Evolutionary conservation across 2,888 invertebrate genomes (phyloP), one percentile per base, ranked within the genome.

Genomic region (Meghimatium bilineatum): DNA sequence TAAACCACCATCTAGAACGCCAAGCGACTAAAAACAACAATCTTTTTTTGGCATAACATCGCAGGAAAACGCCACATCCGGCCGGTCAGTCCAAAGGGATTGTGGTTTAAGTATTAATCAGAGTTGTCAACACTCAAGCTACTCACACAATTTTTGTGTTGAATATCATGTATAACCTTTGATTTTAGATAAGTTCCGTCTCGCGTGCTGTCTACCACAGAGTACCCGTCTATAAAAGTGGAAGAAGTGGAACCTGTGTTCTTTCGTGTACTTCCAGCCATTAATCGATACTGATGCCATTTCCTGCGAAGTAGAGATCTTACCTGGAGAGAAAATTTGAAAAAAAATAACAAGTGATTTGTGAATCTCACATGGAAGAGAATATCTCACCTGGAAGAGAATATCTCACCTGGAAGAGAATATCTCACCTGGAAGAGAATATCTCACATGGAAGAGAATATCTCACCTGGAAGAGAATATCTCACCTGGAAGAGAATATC

Each of bases 251-350:
- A 66, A 29, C 82, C 86, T 29, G 86, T 83, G 77, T 88, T 85
- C 83, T 87, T 87, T 38, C 85, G 77, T 17, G 80, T 81, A 67
- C 83, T 84, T 29, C 86, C 85, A 38, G 83, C 86, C 92, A 91
- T 91, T 56, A 91, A 82, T 32, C 87, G 86, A 80, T 91, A 91
- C 85, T 92, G 92, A 29, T 89, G 88, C 90, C 91, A 91, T 80
- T 90, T 90, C 36, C 92, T 86, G 74, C 89, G 88, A 34, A 92
- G 44, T 49, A 91, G 87, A 12, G 89, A 87, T 29, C 89, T 88
- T 38, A 92, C 92, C 92, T 92, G 87, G 0, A 56, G 2, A 56
- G 23, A 56, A 56, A 56, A 56, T n/a, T n/a, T n/a, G 8, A 23
- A 14, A 23, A 56, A 23, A 56, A 3, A 56, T 56, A 23, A 17